Conservation (phyloP, 2,113 vertebrate species). For the Eurypyga helias region DNA sequence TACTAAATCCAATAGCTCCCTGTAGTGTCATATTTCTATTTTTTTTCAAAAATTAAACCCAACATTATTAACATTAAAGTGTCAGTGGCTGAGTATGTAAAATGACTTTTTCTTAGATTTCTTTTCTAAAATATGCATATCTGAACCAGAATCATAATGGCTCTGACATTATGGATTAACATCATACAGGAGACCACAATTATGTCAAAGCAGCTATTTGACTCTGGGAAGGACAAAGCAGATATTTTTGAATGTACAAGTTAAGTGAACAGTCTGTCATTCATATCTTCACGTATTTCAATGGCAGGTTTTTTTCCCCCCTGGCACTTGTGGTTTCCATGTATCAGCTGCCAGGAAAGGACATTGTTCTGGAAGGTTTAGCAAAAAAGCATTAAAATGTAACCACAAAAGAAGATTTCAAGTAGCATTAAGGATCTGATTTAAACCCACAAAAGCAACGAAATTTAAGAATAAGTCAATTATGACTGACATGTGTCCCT, state of each 20-base stretch:
- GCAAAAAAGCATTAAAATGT: constrained; percentile 35
- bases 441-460: constrained; percentile 52
- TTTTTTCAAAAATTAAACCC: not conserved
- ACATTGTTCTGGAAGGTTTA: constrained; percentile 62
- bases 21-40: not conserved
- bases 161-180: not conserved
- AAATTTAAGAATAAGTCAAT: constrained; percentile 27
- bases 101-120: not conserved
- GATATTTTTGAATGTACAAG: constrained; percentile 64
- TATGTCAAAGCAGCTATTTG: constrained; percentile 45
- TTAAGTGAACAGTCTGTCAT: constrained; percentile 56
- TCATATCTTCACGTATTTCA: constrained; percentile 41
- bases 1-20: not conserved
- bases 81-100: not conserved
- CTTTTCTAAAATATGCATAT: constrained; percentile 18
- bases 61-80: constrained; percentile 20
- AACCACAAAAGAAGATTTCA: constrained; percentile 52
- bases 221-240: constrained; percentile 38
- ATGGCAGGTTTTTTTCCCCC: constrained; percentile 58
- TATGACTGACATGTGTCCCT: constrained; percentile 28
- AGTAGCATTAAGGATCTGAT: constrained; percentile 47
- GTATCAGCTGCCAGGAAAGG: constrained; percentile 44
- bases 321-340: constrained; percentile 52
- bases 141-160: constrained; percentile 51
- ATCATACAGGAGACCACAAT: constrained; percentile 24